Base-by-base conservation (phyloP, 2,888 invertebrate species). In the Helobdella robusta region DNA sequence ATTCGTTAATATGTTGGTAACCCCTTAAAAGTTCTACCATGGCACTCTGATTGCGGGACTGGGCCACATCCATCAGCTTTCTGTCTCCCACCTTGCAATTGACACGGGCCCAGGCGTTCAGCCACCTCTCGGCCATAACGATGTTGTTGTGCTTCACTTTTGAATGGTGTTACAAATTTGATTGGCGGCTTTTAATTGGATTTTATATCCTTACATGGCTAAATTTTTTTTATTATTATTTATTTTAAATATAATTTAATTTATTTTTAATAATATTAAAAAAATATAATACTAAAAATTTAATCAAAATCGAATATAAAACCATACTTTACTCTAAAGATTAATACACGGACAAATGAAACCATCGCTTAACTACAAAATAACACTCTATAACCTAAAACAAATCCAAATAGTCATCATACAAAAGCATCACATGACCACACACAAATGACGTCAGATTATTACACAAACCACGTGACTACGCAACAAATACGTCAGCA, bases 1-100 rank as follows among this genome's bases (percentile, higher is more conserved):
- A 74, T 67, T 74, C 74, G 44, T 73, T 74, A 40, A 71, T 68
- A 65, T 73, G 72, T 40, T 68, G 66, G 64, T 71, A 68, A 20
- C 67, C 66, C 59, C 72, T 70, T 58, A 74, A 64, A 15, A 73
- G 68, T 20, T 64, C 64, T 3, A 69, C 67, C 15, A 74, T 70
- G 34, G 40, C 60, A 25, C 28, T 60, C 28, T 40, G 40, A 8
- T 44, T 44, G 28, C 20, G 25, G 8, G 60, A 60, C 28, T 71
- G 40, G 15, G 73, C 70, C 30, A 73, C 52, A 59, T 74, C 72
- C 20, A 72, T 50, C 58, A 74, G 64, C 25, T 59, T 44, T 25
- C 73, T 54, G 52, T 72, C 73, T 5, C 70, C 70, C 59, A 67
- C 66, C 30, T 28, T 25, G 23, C 63, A 66, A 30, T 70, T 72